Base-by-base conservation (phyloP, 2,888 invertebrate species). In the Megaustenia siamemsis region DNA sequence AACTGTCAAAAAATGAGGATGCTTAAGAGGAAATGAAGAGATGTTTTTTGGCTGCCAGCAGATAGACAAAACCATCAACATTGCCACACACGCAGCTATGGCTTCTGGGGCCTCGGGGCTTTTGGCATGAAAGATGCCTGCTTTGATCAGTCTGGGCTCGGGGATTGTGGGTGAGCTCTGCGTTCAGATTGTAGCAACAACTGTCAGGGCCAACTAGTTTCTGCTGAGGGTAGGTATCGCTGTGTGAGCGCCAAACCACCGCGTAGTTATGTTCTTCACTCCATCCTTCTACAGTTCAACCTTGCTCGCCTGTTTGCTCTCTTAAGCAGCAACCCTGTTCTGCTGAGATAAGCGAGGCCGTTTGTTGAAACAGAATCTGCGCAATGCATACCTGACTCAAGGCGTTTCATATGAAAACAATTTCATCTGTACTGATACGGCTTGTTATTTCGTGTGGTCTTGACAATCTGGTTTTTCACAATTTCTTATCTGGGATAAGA, bases 381-480 rank as follows among this genome's bases (percentile, higher is more conserved):
- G 82, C 73, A 82, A 82, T 82, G 82, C 71, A 35, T 43, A 43
- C 73, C 28, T 40, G 40, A 73, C 73, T 82, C 43, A n/a, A 82
- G 71, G 82, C 82, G 82, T 82, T 82, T 82, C 82, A 82, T 71
- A 82, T 82, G 82, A 82, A 82, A 82, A 82, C 82, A 82, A 82
- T 82, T 82, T 82, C 82, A 82, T 82, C 82, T 82, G 15, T 28
- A 73, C 53, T 73, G 82, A 82, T 82, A 82, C 82, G 60, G 82
- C 82, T 73, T 73, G 82, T 73, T 82, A 82, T 73, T 82, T 82
- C 60, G 82, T 82, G 82, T 82, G 82, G 82, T 82, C 82, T 68
- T 56, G 56, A 53, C 56, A 56, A 69, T 81, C 81, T 71, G 38
- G 43, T 40, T 28, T 73, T 73, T 82, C 73, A 82, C 82, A 82